Percentiles rank a stretch among this genome's conserved stretches.
Evolutionary conservation across 1,140 invertebrate species (phyloP).

Genomic region (Cotesia glomerata): DNA sequence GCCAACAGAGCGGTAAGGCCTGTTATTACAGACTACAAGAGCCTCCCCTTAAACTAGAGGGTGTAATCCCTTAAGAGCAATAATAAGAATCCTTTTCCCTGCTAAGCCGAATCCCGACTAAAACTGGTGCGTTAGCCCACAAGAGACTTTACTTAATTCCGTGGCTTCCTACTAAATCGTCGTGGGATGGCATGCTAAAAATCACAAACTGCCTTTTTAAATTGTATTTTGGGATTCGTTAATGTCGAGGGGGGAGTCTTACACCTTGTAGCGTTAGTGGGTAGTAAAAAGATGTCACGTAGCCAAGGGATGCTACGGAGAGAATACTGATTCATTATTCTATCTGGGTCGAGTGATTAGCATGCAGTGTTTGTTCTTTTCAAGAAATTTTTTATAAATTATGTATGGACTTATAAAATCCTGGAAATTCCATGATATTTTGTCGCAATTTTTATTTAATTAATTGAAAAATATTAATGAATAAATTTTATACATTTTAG

Average conservation of each 20-base stretch:
- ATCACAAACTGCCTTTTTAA: not conserved
- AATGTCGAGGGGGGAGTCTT: not conserved
- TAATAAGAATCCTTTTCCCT: conserved; percentile 61
- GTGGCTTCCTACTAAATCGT: conserved; percentile 1
- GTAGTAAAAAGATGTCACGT: conserved; percentile 60
- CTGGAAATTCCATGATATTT: no score
- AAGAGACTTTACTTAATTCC: not conserved
- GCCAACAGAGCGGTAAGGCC: conserved; percentile 31
- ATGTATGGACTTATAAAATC: conserved; percentile 48
- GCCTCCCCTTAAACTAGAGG: conserved; percentile 53
- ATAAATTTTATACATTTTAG: no score
- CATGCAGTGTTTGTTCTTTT: conserved; percentile 47
- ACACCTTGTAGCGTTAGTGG: not conserved
- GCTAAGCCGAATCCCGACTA: conserved; percentile 46
- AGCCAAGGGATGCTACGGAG: conserved; percentile 40
- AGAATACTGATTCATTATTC: conserved; percentile 65
- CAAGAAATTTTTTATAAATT: conserved; percentile 56
- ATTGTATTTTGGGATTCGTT: not conserved
- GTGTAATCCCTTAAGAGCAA: conserved; percentile 63
- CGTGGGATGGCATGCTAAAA: not conserved
- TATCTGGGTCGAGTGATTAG: conserved; percentile 64
- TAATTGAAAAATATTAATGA: no score
- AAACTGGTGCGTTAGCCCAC: conserved; percentile 44
- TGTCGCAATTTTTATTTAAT: no score
- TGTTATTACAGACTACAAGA: conserved; percentile 57